phyloP scores from a whole-genome alignment of 2,888 invertebrate species.

The Chirona hameri region DNA sequence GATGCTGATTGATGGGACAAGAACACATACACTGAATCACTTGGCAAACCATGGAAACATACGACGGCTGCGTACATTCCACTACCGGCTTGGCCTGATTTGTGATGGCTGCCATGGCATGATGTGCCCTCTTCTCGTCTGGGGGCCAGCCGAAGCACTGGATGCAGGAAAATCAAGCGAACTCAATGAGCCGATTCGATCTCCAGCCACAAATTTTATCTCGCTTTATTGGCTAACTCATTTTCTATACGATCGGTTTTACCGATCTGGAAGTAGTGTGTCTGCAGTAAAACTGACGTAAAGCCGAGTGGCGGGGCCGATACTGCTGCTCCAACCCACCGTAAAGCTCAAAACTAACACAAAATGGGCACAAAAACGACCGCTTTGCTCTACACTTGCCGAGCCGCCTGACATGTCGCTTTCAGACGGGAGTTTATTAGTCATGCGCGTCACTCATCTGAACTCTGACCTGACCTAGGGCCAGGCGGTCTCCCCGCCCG shows the following conservation, averaged over 20 bases:
- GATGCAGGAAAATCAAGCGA: no score
- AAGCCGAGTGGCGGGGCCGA: background rate
- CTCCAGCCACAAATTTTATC: background rate
- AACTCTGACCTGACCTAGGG: background rate
- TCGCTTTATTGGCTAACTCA: constrained; percentile 6
- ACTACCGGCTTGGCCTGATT: no score
- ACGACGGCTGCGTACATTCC: no score
- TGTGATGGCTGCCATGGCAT: no score
- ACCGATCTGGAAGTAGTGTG: background rate
- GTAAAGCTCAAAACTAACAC: background rate
- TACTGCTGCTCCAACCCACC: background rate
- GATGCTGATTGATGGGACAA: no score
- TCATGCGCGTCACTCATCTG: background rate
- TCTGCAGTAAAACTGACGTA: background rate
- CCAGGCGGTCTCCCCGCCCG: background rate
- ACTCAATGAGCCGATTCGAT: no score
- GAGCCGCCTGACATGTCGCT: background rate
- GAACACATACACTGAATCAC: no score
- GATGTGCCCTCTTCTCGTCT: no score
- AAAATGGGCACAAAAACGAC: background rate
- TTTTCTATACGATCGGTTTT: background rate
- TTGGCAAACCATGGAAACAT: no score
- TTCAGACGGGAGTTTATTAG: background rate
- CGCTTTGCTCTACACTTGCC: background rate
- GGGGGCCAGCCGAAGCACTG: no score